These are phyloP conservation scores for Melospiza georgiana DNA, from an alignment of 2,113 vertebrate genomes.

Conservation along the genomic window DNA sequence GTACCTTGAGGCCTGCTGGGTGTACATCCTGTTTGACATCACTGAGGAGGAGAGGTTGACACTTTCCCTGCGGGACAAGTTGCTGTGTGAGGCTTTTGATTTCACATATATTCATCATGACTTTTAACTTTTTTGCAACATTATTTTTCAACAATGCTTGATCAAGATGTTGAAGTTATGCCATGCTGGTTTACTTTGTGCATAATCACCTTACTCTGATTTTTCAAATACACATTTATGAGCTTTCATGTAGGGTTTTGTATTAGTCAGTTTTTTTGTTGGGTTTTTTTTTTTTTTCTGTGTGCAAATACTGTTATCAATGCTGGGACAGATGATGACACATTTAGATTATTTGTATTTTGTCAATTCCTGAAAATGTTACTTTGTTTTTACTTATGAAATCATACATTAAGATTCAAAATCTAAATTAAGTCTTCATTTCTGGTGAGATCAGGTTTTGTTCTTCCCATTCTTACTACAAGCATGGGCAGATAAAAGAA, in stretches of 20 bases:
- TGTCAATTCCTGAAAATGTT: background rate
- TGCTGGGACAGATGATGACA: background rate
- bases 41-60: slow-evolving; percentile 80
- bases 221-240: background rate
- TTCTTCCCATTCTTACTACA: background rate
- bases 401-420: background rate
- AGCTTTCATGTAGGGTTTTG: background rate
- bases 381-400: background rate
- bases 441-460: background rate
- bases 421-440: background rate
- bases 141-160: background rate
- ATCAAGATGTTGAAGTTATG: background rate
- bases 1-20: slow-evolving; percentile 42
- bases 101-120: background rate
- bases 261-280: background rate
- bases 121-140: background rate
- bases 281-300: background rate
- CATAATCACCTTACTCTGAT: background rate
- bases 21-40: slow-evolving; percentile 74
- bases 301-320: background rate
- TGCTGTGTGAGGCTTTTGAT: background rate
- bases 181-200: background rate
- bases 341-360: background rate
- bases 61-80: background rate
- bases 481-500: background rate